Evolutionary conservation across 1,140 invertebrate genomes (phyloP), one percentile per base, ranked within the genome.

Genomic region (Anthonomus grandis): DNA sequence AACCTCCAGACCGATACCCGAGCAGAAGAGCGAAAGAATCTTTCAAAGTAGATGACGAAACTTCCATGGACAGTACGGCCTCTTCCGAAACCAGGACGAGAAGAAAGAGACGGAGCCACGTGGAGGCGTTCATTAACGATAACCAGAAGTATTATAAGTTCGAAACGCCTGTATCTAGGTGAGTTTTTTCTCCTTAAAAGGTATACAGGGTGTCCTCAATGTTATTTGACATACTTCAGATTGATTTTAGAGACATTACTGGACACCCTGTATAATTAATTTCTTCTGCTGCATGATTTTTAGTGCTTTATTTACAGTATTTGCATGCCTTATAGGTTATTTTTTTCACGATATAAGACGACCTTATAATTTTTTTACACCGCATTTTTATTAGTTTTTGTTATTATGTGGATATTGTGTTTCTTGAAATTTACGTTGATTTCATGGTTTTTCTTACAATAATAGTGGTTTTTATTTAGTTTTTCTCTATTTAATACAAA

Each of bases 141-240:
- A 83, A 84, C 62, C 68, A 76, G 8, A 81, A 81, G 61, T 83
- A 83, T 66, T 83, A 83, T 60, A 83, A 83, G 61, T 83, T 83
- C 64, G 80, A 83, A 60, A 78, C 76, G 8, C 77, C 80, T 10
- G 79, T 78, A 0, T 80, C 79, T 47, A 76, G 81, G 64, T 69
- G 46, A 60, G 58, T 57, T 15, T 13, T 49, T 44, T 18, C n/a
- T n/a, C n/a, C n/a, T n/a, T n/a, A n/a, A n/a, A n/a, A n/a, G n/a
- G n/a, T n/a, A n/a, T n/a, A n/a, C n/a, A n/a, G n/a, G n/a, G n/a
- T n/a, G n/a, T n/a, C n/a, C n/a, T n/a, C n/a, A n/a, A n/a, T n/a
- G n/a, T n/a, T n/a, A n/a, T n/a, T n/a, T n/a, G n/a, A n/a, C n/a
- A n/a, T n/a, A n/a, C n/a, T n/a, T n/a, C n/a, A n/a, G n/a, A n/a